Evolutionary conservation across 2,888 invertebrate genomes (phyloP), one percentile per base, ranked within the genome.

Genomic region (Acanthosepion esculentum): DNA sequence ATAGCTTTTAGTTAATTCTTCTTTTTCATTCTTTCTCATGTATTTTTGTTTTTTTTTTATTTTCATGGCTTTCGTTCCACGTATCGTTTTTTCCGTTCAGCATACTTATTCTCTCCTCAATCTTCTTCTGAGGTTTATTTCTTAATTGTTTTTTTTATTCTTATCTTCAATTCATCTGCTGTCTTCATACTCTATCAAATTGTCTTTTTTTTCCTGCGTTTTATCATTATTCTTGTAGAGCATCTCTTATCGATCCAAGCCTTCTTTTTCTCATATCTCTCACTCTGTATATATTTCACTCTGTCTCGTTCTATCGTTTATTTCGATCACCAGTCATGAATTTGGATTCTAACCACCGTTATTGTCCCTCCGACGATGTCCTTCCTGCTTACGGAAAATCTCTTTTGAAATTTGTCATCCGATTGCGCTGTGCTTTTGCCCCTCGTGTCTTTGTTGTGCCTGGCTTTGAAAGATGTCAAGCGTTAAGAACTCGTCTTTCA

Each of bases 371-470:
- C 33, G 18, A 78, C 12, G n/a, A 78, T 78, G 78, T 78, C 78
- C 78, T 78, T 33, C 78, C 78, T 78, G 78, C 78, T 78, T n/a
- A n/a, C 78, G 18, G 78, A 78, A 78, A 78, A 78, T 78, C 78
- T 33, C n/a, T 78, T 33, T 78, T 33, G n/a, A 78, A 33, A n/a
- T n/a, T 78, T 33, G 78, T 78, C 78, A 78, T 78, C 78, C 78
- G 78, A 78, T 78, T 78, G 78, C n/a, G 78, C 78, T 78, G n/a
- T 78, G 78, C 78, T n/a, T 29, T n/a, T n/a, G 78, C n/a, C 78
- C 78, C 7, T n/a, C 78, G n/a, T n/a, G 78, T 78, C 78, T n/a
- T 78, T 78, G 10, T n/a, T 12, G 78, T 78, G 78, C 33, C 18
- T 33, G 33, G 78, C 78, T 78, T 78, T n/a, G 78, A 78, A 78